These are phyloP conservation scores for Seriola quinqueradiata DNA, from an alignment of 2,113 vertebrate genomes.

Conservation along the genomic window DNA sequence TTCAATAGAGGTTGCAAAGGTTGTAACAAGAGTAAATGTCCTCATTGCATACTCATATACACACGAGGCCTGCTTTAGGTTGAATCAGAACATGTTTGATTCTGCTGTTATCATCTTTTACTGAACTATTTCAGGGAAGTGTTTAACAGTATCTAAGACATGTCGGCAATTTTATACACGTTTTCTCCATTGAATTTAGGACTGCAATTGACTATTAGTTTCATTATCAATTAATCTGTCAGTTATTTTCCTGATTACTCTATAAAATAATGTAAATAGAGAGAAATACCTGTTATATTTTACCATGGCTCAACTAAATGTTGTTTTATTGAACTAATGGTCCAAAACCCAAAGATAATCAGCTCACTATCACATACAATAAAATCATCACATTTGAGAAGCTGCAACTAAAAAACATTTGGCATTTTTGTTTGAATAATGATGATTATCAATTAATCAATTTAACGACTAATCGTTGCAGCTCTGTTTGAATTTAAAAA, in stretches of 20 bases:
- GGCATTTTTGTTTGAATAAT: too few species aligned
- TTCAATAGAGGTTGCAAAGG: conserved; percentile 9
- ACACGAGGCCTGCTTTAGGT: background rate
- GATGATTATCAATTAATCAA: too few species aligned
- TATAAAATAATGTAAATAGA: too few species aligned
- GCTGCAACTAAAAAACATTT: background rate
- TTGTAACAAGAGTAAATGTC: background rate
- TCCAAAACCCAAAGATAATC: too few species aligned
- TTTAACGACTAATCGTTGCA: background rate
- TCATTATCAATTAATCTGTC: background rate
- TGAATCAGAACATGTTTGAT: background rate
- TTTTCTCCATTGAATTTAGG: background rate
- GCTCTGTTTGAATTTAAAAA: background rate
- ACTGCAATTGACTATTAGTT: too few species aligned
- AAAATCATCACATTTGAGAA: background rate
- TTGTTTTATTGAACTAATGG: background rate
- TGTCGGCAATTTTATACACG: background rate
- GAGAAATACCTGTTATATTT: too few species aligned
- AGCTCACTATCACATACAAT: background rate
- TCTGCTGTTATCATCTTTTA: background rate
- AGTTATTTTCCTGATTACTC: background rate
- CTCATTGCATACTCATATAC: background rate
- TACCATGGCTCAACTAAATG: too few species aligned
- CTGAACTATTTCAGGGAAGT: too few species aligned
- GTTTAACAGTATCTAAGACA: too few species aligned